phyloP scores from a whole-genome alignment of 2,888 invertebrate species.

The Chironomus riparius region DNA sequence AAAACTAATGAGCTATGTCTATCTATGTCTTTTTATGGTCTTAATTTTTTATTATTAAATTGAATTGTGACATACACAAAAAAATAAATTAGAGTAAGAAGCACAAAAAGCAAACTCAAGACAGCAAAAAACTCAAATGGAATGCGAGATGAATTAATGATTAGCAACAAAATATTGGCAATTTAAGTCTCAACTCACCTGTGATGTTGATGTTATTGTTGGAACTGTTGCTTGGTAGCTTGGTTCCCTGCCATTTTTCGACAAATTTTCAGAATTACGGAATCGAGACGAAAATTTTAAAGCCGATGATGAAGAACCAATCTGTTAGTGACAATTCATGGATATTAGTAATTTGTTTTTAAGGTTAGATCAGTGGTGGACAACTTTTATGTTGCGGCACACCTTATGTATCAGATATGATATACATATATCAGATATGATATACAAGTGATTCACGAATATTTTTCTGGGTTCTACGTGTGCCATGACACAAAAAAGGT shows the following conservation, averaged over 20 bases:
- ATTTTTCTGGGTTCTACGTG: too few relatives aligned
- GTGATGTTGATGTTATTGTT: constrained; percentile 5
- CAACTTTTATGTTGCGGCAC: too few relatives aligned
- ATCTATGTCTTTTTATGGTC: not conserved
- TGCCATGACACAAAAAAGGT: too few relatives aligned
- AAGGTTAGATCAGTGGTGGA: too few relatives aligned
- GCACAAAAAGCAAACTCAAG: too few relatives aligned
- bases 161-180: not conserved
- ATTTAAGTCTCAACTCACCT: not conserved
- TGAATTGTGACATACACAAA: not conserved
- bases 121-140: too few relatives aligned
- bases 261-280: not conserved
- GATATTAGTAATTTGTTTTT: too few relatives aligned
- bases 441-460: too few relatives aligned
- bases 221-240: constrained; percentile 22
- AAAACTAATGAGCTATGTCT: not conserved
- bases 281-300: constrained; percentile 13
- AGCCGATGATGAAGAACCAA: constrained; percentile 1
- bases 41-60: too few relatives aligned
- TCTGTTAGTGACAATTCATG: not conserved
- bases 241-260: not conserved
- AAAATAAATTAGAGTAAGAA: not conserved
- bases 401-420: too few relatives aligned
- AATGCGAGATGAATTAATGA: too few relatives aligned
- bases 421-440: too few relatives aligned